Percentiles rank a stretch among this genome's conserved stretches.
phyloP scores from a whole-genome alignment of 2,113 vertebrate genomes.

The Tragelaphus buxtoni region DNA sequence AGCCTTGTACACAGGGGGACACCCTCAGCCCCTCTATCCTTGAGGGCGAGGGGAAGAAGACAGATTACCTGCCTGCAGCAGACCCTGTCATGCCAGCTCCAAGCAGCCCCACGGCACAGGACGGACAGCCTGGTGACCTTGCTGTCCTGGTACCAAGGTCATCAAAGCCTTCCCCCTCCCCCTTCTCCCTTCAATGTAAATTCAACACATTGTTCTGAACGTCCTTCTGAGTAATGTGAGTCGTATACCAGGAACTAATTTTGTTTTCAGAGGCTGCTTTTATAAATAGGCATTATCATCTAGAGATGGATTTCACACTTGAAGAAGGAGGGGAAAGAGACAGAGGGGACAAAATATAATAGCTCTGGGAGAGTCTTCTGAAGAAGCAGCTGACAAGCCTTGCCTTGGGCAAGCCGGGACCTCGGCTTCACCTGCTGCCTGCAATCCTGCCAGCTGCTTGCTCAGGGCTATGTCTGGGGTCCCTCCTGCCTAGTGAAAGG shows the following conservation, averaged over 20 bases:
- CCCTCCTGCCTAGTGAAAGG: not conserved
- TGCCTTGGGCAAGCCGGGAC: not conserved
- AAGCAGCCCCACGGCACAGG: not conserved
- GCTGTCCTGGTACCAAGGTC: not conserved
- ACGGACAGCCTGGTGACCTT: not conserved
- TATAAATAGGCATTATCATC: slow-evolving; percentile 1
- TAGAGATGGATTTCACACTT: not conserved
- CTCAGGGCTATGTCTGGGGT: not conserved
- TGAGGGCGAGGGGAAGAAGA: not conserved
- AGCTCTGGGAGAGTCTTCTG: not conserved
- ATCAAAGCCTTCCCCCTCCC: not conserved
- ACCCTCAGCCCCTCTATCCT: not conserved
- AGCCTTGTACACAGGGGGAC: not conserved
- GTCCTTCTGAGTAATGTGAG: not conserved
- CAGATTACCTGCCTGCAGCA: not conserved
- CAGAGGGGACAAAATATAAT: not conserved
- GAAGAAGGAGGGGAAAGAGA: not conserved
- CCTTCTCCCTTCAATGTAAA: no score
- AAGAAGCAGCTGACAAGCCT: not conserved
- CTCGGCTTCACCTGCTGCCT: not conserved
- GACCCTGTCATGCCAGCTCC: not conserved
- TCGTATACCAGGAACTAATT: not conserved
- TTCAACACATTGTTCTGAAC: not conserved
- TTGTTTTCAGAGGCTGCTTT: not conserved
- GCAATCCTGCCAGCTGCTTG: fast-evolving